phyloP scores from a whole-genome alignment of 2,888 invertebrate species.

The Busseola fusca region DNA sequence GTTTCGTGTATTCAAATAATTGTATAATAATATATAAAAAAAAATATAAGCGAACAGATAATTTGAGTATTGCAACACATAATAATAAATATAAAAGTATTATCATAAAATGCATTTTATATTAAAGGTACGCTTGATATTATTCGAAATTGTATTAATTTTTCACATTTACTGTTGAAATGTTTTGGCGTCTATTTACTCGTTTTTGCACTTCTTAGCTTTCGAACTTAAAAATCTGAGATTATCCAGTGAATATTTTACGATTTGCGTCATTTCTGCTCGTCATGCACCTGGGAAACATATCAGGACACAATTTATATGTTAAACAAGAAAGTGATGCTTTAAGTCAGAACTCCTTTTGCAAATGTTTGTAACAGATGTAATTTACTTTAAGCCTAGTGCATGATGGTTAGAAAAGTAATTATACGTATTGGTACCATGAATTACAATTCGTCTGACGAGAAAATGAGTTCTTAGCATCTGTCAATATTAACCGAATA shows the following conservation, averaged over 20 bases:
- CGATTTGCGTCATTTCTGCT: conserved; percentile 26
- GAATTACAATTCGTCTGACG: not conserved
- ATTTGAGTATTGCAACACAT: conserved; percentile 64
- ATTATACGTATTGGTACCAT: conserved; percentile 14
- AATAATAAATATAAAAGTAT: conserved; percentile 51
- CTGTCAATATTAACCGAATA: too few species aligned
- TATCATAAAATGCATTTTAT: conserved; percentile 65
- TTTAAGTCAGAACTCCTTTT: too few species aligned
- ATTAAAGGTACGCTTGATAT: conserved; percentile 61
- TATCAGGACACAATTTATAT: not conserved
- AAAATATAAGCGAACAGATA: conserved; percentile 56
- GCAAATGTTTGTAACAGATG: not conserved
- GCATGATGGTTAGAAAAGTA: not conserved
- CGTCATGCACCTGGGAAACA: conserved; percentile 15
- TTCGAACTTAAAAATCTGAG: conserved; percentile 22
- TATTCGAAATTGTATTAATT: conserved; percentile 43
- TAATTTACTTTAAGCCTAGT: not conserved
- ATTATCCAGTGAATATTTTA: conserved; percentile 27
- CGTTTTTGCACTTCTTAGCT: conserved; percentile 47
- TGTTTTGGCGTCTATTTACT: conserved; percentile 23
- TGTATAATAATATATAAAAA: conserved; percentile 48
- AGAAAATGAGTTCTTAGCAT: not conserved
- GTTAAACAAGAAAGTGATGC: not conserved
- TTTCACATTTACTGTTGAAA: conserved; percentile 40
- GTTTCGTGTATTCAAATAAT: conserved; percentile 43